phyloP scores from a whole-genome alignment of 2,888 invertebrate species.

The Lasioglossum lativentre region DNA sequence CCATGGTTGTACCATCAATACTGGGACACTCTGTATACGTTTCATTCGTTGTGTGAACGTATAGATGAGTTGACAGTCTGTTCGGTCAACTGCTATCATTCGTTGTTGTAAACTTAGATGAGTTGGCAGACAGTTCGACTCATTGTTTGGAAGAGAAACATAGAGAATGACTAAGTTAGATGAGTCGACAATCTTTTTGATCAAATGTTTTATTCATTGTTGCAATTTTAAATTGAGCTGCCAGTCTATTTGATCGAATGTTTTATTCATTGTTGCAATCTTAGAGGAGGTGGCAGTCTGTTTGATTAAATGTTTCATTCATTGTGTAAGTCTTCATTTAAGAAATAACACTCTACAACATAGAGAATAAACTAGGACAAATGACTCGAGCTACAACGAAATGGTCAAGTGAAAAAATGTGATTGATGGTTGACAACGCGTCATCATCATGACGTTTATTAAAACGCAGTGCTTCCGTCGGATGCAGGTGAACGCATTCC shows the following conservation, averaged over 20 bases:
- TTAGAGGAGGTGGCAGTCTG: neutral
- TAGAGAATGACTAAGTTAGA: neutral
- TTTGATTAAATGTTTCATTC: neutral
- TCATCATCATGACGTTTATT: neutral
- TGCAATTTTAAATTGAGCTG: neutral
- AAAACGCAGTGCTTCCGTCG: neutral
- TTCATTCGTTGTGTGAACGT: neutral
- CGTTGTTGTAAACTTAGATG: neutral
- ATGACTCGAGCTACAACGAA: too few relatives aligned
- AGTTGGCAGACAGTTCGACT: neutral
- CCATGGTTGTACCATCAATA: too few relatives aligned
- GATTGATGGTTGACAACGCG: too few relatives aligned
- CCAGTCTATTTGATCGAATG: neutral
- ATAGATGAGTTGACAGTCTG: neutral
- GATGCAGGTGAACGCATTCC: neutral
- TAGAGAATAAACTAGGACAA: too few relatives aligned
- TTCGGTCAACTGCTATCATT: neutral
- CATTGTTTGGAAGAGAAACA: too few relatives aligned
- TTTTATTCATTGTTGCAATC: neutral
- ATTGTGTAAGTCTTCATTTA: neutral
- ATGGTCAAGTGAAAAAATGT: too few relatives aligned
- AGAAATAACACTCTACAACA: too few relatives aligned
- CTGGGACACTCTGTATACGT: too few relatives aligned
- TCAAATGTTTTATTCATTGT: too few relatives aligned
- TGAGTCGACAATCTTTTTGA: neutral